Evolutionary conservation across 2,797 vertebrate species (phyloP), one percentile per base, ranked within the genome.

Genomic region (Emys orbicularis): DNA sequence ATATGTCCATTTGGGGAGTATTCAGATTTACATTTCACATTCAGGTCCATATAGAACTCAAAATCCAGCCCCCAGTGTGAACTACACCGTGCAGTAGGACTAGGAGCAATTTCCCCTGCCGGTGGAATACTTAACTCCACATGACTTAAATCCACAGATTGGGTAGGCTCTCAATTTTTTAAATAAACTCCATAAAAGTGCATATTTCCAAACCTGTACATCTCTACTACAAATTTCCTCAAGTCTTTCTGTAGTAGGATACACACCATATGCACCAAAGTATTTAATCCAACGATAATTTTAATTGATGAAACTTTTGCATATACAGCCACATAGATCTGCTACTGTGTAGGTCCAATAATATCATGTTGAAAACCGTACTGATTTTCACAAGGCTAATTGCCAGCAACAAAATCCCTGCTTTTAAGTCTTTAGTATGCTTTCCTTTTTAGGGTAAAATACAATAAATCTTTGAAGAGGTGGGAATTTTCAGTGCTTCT

Each of bases 71-170:
- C 6, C 5, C 4, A 6, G 13, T 65, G 13, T 65, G 8, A n/a
- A 44, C 44, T 72, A 25, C 7, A 47, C 34, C 54, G n/a, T 83
- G n/a, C 65, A 41, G 18, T 19, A 77, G 41, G 52, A 83, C 4
- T 59, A 83, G 65, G 72, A 65, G 15, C 76, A 79, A 84, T 90
- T 83, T 50, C 82, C 3, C 2, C 5, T 8, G 2, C 0, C 0
- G 56, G 47, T 34, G 21, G 87, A 96, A 92, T n/a, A 13, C 37
- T 81, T 81, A 79, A 90, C 87, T 25, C 31, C 31, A 16, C 13
- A n/a, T n/a, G 6, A 65, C 15, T 65, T 34, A 34, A 65, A n/a
- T 72, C 37, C 68, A 49, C 37, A 25, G n/a, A 72, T 34, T 93
- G 83, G 23, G 11, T 54, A 79, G 15, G 59, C 13, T 61, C 31